Evolutionary conservation across 2,113 vertebrate genomes (phyloP), one percentile per base, ranked within the genome.

Genomic region (Lophotis ruficrista): DNA sequence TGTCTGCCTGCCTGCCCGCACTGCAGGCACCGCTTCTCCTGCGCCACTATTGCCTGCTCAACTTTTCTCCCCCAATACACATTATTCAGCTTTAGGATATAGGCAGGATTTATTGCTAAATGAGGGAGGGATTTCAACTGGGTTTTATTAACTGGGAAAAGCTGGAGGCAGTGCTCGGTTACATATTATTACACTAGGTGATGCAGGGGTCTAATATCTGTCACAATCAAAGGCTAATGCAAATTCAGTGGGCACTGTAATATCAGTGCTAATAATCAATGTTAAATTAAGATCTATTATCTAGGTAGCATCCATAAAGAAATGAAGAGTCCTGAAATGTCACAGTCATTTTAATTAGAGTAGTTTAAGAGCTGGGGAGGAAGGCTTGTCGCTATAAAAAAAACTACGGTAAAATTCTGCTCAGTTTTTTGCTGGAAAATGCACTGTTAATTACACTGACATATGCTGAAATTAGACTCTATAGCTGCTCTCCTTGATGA

Each of bases 61-160:
- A 23, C 31, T 23, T 15, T 24, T 10, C 53, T 61, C 54, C 69
- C 56, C 27, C 61, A 53, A 1, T 41, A 2, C 14, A 0, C 16
- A 1, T 21, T 38, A 51, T 72, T 65, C 86, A 4, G 72, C 50
- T 45, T 27, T 6, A 22, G 22, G 37, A 20, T 22, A 53, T 31
- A 37, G 62, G 58, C 65, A 79, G 80, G 25, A 41, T 80, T 90
- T 88, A 91, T 24, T 41, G 66, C 12, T 15, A 51, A 24, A 30
- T 1, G 50, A 87, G 80, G 92, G 90, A 94, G 77, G 90, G 45
- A 89, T 90, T 91, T 60, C 69, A 47, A 37, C 65, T 4, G 21
- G 37, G 12, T 57, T 95, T 96, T 96, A 96, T 89, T 83, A 90
- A 81, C 92, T 61, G 54, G 61, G 71, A 73, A 86, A 93, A 94